These are phyloP conservation scores for Tachina fera DNA, from an alignment of 2,888 invertebrate genomes.

Conservation along the genomic window DNA sequence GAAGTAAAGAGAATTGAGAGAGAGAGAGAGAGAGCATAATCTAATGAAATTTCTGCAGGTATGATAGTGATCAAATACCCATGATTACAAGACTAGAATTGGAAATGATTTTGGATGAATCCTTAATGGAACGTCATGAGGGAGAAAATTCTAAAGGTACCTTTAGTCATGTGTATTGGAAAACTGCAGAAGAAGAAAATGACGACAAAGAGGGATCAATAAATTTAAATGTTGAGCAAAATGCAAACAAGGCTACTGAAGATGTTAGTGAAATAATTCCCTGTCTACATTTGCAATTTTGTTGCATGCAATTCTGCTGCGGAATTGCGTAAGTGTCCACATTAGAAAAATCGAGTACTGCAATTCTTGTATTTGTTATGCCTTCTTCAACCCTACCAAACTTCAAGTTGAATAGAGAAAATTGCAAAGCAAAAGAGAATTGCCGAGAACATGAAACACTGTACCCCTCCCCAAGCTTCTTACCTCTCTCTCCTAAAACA, in stretches of 20 bases:
- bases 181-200: slow-evolving; percentile 62
- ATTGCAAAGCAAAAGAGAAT: no score
- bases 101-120: slow-evolving; percentile 74
- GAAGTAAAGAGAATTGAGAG: neutral
- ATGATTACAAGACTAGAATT: slow-evolving; percentile 76
- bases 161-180: slow-evolving; percentile 73
- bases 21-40: neutral
- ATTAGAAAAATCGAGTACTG: no score
- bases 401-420: no score
- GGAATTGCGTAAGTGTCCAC: no score
- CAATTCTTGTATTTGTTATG: no score
- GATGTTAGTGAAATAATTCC: neutral
- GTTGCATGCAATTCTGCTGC: no score
- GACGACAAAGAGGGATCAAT: neutral
- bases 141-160: slow-evolving; percentile 68
- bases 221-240: neutral
- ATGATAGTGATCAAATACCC: slow-evolving; percentile 77
- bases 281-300: no score
- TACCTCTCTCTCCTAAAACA: no score
- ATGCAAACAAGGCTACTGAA: neutral
- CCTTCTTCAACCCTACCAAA: no score
- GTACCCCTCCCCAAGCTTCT: no score
- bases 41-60: slow-evolving; percentile 71
- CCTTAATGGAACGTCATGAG: slow-evolving; percentile 75
- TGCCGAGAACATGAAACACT: no score